Base-by-base conservation (phyloP, 2,797 vertebrate genomes). In the Orientallactaga sibirica region DNA sequence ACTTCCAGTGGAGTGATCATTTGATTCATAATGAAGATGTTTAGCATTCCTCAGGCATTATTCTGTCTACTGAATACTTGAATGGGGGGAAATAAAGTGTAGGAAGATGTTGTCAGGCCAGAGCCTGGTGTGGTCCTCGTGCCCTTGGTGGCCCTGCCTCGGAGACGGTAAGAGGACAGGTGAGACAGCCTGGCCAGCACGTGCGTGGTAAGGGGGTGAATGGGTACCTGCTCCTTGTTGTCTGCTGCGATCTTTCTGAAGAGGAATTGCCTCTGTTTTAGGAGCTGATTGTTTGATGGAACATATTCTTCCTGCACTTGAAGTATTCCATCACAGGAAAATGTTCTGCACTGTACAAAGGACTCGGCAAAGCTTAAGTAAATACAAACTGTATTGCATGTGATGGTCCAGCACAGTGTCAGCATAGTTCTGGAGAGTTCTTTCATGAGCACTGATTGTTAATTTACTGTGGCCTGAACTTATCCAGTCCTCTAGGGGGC, bases 11-110 rank as follows among this genome's bases (percentile, higher is more conserved):
- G 41, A 92, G n/a, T 29, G 25, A 41, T 62, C 29, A 15, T 68
- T 76, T 80, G 80, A 94, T 83, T 95, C 14, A 70, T 67, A 64
- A 29, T 33, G 70, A 75, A 85, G 86, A 76, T 58, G 48, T n/a
- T 55, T 58, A 79, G 10, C 19, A 5, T 41, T 64, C 82, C 80
- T 41, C 55, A 27, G 71, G 19, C n/a, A 10, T 64, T 67, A 14
- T 20, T 84, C 41, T 48, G 22, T 87, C 76, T 79, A 1, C 33
- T 78, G 0, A 29, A 25, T 81, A 37, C 80, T 4, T 74, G 52
- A 37, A 25, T 68, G 82, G 74, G 29, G 74, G 29, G 68, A 82
- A 84, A 48, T 43, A 24, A 33, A 86, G 73, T 2, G 48, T 19
- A 55, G 78, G 55, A 58, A 88, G 64, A 11, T 41, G 24, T n/a